Conservation (phyloP, 2,888 invertebrate genomes). For the Osedax frankpressi region DNA sequence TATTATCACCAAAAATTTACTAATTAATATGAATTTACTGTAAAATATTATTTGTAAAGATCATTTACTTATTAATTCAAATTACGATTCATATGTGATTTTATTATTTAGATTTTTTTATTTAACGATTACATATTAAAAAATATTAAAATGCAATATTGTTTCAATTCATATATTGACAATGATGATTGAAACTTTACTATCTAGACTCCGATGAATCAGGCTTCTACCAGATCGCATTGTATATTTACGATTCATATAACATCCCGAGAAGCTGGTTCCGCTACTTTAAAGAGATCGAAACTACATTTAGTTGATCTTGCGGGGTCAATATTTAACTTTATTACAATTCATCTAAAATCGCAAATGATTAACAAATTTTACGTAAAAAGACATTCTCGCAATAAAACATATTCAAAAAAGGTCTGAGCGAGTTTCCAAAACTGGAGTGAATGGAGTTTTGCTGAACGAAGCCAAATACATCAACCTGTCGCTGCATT, state of each 20-base stretch:
- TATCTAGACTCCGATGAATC: conserved; percentile 48
- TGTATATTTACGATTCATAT: conserved; percentile 47
- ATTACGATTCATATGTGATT: not conserved
- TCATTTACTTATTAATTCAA: too few relatives aligned
- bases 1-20: too few relatives aligned
- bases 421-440: conserved; percentile 47
- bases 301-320: conserved; percentile 47
- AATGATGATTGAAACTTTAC: conserved; percentile 15
- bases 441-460: conserved; percentile 44
- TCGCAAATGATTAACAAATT: not conserved
- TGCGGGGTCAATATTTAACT: too few relatives aligned
- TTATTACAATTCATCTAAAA: too few relatives aligned
- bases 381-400: not conserved
- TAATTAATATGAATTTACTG: too few relatives aligned
- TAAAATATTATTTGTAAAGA: too few relatives aligned
- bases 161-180: not conserved
- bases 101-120: conserved; percentile 1
- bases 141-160: not conserved
- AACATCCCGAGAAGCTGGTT: conserved; percentile 39
- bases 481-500: conserved; percentile 47
- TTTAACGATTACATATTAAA: not conserved
- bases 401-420: conserved; percentile 13
- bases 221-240: conserved; percentile 47
- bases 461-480: conserved; percentile 46
- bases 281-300: conserved; percentile 41